Evolutionary conservation across 2,113 vertebrate species (phyloP), one percentile per base, ranked within the genome.

Genomic region (Coptodon bakossiorum): DNA sequence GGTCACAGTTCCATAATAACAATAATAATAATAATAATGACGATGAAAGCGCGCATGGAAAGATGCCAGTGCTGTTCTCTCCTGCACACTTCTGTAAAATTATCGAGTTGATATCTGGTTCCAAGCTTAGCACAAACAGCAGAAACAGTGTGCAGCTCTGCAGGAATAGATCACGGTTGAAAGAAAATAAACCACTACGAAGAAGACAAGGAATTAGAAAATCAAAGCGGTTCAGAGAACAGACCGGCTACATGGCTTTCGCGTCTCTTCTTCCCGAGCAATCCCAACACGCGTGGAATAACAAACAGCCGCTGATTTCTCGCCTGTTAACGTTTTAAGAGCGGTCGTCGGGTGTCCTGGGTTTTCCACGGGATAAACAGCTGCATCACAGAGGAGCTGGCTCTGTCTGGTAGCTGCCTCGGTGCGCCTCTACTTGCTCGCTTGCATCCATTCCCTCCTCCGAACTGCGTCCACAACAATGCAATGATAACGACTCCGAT

Each of bases 371-470:
- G 80, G 81, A 54, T 38, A 57, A 87, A 88, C 93, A 92, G 92
- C 94, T 90, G 95, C 93, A 95, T 93, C 91, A 90, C 88, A 82
- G 82, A 43, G 87, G 88, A 88, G 86, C 89, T 6, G 89, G 53
- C 22, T 93, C 87, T 52, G 90, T 92, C 90, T 91, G 43, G 85
- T 38, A 36, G 89, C 82, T 79, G 79, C 88, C 85, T 81, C 91
- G 80, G 91, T 90, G 92, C 90, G 90, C 91, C 80, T 92, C 94
- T 82, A 86, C 90, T 89, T 88, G 86, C 54, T 22, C 22, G 86
- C 83, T 59, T 7, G 85, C 90, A 88, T 93, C 90, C 91, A 91
- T 89, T 43, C 80, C 83, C 80, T 91, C 78, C 88, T 73, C 73
- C 68, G 68, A 85, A 76, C 91, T 81, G 90, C 85, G 89, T 85